A percentile compares a stretch with the other conserved stretches of the same genome.
Conservation (phyloP, 2,797 vertebrate species). For the Gymnopithys bicolor region DNA sequence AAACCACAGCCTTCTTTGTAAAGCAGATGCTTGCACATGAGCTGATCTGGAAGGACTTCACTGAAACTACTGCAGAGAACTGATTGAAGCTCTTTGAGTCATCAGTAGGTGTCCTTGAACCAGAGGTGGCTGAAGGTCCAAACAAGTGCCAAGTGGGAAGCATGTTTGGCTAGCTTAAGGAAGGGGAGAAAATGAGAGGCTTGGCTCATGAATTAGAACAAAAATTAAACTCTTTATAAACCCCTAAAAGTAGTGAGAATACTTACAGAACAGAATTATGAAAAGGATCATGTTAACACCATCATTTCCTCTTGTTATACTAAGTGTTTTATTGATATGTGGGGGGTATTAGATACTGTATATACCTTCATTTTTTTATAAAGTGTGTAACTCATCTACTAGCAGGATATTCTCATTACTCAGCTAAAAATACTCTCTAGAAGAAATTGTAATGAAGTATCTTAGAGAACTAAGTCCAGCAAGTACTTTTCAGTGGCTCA, state of each 20-base stretch:
- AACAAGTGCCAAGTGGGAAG: neutral
- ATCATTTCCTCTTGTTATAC: neutral
- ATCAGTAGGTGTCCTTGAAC: neutral
- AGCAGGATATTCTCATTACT: neutral
- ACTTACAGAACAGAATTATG: neutral
- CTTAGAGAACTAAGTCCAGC: neutral
- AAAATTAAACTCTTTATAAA: neutral
- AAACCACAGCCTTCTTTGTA: neutral
- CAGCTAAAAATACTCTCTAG: neutral
- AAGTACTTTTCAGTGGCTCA: neutral
- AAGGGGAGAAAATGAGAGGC: neutral
- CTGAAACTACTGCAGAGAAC: neutral
- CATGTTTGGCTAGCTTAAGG: neutral
- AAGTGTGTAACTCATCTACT: neutral
- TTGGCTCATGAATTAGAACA: neutral
- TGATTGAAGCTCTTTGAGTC: neutral
- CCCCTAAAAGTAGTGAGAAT: neutral
- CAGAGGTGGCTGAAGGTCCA: neutral
- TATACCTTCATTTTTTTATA: neutral
- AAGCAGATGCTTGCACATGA: neutral
- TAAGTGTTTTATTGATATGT: neutral
- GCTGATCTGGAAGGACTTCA: neutral
- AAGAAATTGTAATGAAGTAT: neutral
- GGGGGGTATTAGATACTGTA: neutral
- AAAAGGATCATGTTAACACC: neutral